Conservation (phyloP, 2,888 invertebrate species). For the Heliconius charithonia region DNA sequence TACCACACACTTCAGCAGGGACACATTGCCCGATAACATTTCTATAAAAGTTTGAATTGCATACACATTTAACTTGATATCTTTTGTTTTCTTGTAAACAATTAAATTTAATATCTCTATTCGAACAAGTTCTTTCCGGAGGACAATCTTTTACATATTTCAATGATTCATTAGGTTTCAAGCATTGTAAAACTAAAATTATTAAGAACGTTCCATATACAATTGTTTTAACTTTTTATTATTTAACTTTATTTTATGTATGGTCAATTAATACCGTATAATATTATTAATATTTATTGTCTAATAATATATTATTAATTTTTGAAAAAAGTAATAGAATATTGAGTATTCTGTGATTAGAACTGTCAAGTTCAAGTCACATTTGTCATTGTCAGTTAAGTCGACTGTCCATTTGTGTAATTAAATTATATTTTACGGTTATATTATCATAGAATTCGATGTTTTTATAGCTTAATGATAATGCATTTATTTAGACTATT, state of each 20-base stretch:
- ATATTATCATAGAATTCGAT: neutral
- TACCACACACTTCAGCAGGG: constrained; percentile 55
- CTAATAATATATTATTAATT: no score
- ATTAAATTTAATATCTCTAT: constrained; percentile 48
- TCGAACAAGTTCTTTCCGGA: constrained; percentile 56
- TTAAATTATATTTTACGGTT: neutral
- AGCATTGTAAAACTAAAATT: constrained; percentile 48
- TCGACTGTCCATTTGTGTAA: neutral
- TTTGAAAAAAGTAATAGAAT: neutral
- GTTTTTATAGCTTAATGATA: neutral
- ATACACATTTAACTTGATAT: constrained; percentile 56
- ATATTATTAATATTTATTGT: no score
- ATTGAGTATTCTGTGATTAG: neutral
- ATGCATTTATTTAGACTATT: neutral
- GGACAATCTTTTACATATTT: constrained; percentile 53
- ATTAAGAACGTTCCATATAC: neutral
- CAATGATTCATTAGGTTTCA: constrained; percentile 49
- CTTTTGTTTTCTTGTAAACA: constrained; percentile 48
- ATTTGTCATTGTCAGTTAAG: neutral
- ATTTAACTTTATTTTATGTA: no score
- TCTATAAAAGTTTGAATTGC: constrained; percentile 54
- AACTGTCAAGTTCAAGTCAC: neutral
- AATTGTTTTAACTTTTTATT: neutral
- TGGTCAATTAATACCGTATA: neutral
- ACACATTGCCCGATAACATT: constrained; percentile 56